A percentile compares a stretch with the other conserved stretches of the same genome.
These are phyloP conservation scores for Propithecus deckenii DNA, from an alignment of 2,797 vertebrate genomes.

Conservation along the genomic window DNA sequence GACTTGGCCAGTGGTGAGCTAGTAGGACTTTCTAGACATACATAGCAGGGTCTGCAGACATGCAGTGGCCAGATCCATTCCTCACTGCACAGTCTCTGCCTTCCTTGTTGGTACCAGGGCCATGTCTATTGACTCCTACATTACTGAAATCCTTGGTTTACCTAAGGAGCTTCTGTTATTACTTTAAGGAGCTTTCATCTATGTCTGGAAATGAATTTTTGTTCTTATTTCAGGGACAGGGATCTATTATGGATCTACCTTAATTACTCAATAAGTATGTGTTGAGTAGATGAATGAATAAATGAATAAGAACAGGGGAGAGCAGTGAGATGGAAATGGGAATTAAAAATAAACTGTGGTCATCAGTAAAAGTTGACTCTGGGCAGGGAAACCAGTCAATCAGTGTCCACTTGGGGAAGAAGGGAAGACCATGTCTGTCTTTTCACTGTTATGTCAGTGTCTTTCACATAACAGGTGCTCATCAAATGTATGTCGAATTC, in stretches of 20 bases:
- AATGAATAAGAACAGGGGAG: not conserved
- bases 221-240: not conserved
- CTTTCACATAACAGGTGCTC: not conserved
- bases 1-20: not conserved
- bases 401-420: not conserved
- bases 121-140: not conserved
- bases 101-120: not conserved
- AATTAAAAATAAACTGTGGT: not conserved
- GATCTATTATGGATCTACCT: not conserved
- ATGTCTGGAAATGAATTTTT: not conserved
- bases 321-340: not conserved
- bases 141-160: not conserved
- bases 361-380: not conserved
- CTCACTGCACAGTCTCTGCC: fast-evolving
- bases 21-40: not conserved
- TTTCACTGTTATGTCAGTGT: not conserved
- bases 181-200: not conserved
- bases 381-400: not conserved
- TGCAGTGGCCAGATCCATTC: fast-evolving
- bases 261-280: not conserved
- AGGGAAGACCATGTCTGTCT: not conserved
- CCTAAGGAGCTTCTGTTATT: not conserved
- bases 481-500: not conserved
- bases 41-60: not conserved
- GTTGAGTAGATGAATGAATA: not conserved